Percentiles rank a stretch among this genome's conserved stretches.
Evolutionary conservation across 2,888 invertebrate genomes (phyloP).

Genomic region (Hartigia nigra): DNA sequence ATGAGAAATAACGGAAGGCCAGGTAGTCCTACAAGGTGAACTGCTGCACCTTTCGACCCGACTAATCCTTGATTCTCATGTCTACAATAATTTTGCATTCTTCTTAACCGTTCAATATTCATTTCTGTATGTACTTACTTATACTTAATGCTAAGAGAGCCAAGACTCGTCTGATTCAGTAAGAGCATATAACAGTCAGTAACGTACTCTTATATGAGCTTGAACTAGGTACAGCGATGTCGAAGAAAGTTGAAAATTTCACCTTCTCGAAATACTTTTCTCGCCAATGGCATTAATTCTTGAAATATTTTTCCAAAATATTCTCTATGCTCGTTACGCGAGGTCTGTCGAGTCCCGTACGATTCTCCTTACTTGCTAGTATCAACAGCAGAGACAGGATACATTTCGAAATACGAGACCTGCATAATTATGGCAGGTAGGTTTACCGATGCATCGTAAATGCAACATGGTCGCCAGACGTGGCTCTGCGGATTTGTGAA

Average conservation of each 20-base stretch:
- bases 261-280: not conserved
- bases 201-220: not conserved
- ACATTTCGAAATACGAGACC: conserved; percentile 34
- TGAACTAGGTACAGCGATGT: not conserved
- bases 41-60: not conserved
- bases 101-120: not conserved
- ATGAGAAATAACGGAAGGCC: not conserved
- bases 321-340: not conserved
- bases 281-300: not conserved
- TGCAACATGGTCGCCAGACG: conserved; percentile 21
- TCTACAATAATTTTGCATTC: not conserved
- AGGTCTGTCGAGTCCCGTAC: not conserved
- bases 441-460: conserved; percentile 43
- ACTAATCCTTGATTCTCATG: not conserved
- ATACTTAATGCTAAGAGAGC: not conserved
- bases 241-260: not conserved
- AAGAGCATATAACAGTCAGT: not conserved
- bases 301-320: not conserved
- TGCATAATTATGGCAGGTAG: conserved; percentile 41
- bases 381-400: not conserved
- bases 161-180: not conserved
- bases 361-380: not conserved
- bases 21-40: not conserved
- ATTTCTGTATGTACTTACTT: not conserved
- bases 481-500: not conserved